These are phyloP conservation scores for Dreissena polymorpha DNA, from an alignment of 1,140 invertebrate genomes.

Conservation along the genomic window DNA sequence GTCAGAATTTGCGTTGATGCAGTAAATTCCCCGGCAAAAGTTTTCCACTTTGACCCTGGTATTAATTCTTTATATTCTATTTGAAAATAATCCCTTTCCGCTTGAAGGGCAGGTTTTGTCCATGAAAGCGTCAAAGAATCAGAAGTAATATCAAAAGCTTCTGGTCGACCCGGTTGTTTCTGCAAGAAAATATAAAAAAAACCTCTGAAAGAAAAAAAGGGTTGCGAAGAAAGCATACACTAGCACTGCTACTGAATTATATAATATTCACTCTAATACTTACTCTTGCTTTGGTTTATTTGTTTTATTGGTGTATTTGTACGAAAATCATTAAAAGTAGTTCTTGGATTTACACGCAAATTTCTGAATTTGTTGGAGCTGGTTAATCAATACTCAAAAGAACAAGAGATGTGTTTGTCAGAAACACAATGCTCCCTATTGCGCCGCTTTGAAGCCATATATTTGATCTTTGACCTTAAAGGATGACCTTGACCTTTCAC, in stretches of 20 bases:
- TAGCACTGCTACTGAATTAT: not conserved
- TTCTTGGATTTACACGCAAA: not conserved
- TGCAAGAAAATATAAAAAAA: not conserved
- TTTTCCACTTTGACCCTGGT: not conserved
- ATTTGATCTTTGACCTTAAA: no score
- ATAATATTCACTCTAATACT: not conserved
- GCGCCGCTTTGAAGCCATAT: no score
- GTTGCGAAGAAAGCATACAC: not conserved
- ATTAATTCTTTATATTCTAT: not conserved
- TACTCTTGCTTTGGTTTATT: not conserved
- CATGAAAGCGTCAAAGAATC: not conserved
- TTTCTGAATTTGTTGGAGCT: not conserved
- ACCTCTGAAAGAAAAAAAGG: not conserved
- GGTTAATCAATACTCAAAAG: not conserved
- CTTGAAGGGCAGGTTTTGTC: not conserved
- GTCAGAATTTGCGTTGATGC: not conserved
- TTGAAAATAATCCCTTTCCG: slow-evolving; percentile 6
- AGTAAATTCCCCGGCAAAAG: not conserved
- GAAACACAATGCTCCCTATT: no score
- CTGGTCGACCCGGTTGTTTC: not conserved
- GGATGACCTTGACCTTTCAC: no score
- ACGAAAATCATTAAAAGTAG: no score
- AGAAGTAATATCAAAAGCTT: not conserved
- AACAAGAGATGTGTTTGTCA: no score
- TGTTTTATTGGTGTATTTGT: not conserved